Conservation (phyloP, 2,888 invertebrate species). For the Eupithecia dodoneata region DNA sequence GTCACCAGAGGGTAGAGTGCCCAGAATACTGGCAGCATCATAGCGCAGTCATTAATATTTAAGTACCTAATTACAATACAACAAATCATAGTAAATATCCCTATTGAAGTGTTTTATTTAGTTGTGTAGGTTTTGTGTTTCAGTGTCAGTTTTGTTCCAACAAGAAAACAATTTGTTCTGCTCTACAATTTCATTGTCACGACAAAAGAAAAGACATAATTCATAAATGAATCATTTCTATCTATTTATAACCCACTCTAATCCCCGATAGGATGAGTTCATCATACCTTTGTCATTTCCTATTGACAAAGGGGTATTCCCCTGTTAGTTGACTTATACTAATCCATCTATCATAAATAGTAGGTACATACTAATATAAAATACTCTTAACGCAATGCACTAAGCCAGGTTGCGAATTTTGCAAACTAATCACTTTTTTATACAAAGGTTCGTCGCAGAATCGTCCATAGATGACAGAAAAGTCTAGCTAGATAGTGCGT, state of each 20-base stretch:
- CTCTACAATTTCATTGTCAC: background rate
- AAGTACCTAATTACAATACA: background rate
- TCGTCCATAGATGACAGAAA: no score
- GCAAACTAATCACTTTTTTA: no score
- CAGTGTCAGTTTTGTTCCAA: background rate
- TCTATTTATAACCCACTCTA: background rate
- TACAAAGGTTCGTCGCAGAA: no score
- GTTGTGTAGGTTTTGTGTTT: background rate
- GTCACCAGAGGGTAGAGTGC: no score
- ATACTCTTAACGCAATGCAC: no score
- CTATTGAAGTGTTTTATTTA: background rate
- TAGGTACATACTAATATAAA: no score
- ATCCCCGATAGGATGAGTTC: background rate
- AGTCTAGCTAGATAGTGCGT: no score
- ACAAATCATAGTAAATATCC: background rate
- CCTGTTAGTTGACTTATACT: background rate
- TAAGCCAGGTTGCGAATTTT: no score
- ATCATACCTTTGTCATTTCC: background rate
- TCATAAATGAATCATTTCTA: background rate
- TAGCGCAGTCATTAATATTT: background rate
- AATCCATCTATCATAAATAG: no score
- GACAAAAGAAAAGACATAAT: background rate
- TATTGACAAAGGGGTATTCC: slow-evolving; percentile 3
- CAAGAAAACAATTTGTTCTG: background rate
- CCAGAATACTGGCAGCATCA: no score